Conservation (phyloP, 2,113 vertebrate species). For the Proterorhinus semilunaris region DNA sequence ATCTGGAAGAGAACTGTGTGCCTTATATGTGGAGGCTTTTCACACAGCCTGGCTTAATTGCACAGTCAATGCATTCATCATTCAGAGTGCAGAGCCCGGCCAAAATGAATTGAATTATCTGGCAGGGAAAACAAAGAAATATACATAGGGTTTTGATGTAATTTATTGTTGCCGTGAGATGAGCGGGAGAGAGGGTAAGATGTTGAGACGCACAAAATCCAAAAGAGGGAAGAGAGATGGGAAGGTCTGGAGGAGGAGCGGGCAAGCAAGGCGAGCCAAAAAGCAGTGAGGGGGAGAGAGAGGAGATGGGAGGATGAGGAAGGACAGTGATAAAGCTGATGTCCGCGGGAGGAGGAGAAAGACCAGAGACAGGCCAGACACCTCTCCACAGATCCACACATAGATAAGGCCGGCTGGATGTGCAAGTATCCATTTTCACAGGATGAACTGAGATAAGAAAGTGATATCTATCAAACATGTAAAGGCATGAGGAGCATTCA, state of each 20-base stretch:
- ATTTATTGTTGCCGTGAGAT: conserved; percentile 75
- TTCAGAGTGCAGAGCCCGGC: conserved; percentile 75
- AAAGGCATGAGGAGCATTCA: conserved; percentile 41
- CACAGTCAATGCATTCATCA: conserved; percentile 79
- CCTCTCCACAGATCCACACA: conserved; percentile 69
- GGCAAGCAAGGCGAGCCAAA: conserved; percentile 17
- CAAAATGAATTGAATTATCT: conserved; percentile 83
- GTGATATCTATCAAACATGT: conserved; percentile 46
- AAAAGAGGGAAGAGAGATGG: conserved; percentile 43
- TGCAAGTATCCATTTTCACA: conserved; percentile 51
- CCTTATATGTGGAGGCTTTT: conserved; percentile 46
- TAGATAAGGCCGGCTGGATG: conserved; percentile 56
- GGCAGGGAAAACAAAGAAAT: conserved; percentile 78
- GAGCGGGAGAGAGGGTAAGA: conserved; percentile 48
- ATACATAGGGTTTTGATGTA: conserved; percentile 78
- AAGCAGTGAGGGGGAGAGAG: conserved; percentile 7
- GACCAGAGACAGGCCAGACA: conserved; percentile 71
- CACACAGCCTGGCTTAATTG: conserved; percentile 75
- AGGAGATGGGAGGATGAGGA: conserved; percentile 38
- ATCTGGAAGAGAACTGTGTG: conserved; percentile 32
- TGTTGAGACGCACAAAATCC: conserved; percentile 50
- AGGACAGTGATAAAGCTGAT: conserved; percentile 29
- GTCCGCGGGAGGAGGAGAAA: conserved; percentile 54
- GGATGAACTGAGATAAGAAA: conserved; percentile 38
- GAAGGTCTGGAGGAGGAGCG: conserved; percentile 45